A percentile compares a stretch with the other conserved stretches of the same genome.
Evolutionary conservation across 2,888 invertebrate genomes (phyloP).

Genomic region (Prosapia bicincta): DNA sequence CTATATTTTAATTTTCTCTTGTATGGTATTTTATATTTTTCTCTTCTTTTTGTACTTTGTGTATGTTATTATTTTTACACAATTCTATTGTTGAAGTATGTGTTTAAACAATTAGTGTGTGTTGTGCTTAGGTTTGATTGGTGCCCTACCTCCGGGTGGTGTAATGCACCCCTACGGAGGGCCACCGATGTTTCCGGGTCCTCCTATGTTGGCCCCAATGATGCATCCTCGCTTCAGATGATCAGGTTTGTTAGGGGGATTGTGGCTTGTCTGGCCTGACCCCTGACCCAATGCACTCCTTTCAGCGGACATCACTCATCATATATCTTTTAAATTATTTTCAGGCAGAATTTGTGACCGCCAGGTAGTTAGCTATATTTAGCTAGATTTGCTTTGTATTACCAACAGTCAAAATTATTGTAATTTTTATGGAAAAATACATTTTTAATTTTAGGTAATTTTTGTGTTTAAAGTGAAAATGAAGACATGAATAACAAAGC

Average conservation of each 20-base stretch:
- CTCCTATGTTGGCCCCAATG: constrained; percentile 56
- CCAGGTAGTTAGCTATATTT: too few relatives aligned
- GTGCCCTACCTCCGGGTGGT: constrained; percentile 36
- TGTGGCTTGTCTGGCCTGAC: constrained; percentile 54
- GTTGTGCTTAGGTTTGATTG: constrained; percentile 37
- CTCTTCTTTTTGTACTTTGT: constrained; percentile 1
- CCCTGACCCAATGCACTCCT: constrained; percentile 3
- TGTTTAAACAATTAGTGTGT: neutral
- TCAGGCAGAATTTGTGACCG: neutral
- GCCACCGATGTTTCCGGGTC: constrained; percentile 48
- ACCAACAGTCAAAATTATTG: neutral
- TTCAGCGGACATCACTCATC: neutral
- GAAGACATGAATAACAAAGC: neutral
- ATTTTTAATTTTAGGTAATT: neutral
- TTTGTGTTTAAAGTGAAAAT: neutral
- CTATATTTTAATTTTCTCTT: neutral
- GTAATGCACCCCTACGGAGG: constrained; percentile 39
- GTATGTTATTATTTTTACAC: neutral
- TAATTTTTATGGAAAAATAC: neutral
- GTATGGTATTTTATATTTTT: neutral
- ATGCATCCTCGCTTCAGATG: constrained; percentile 89
- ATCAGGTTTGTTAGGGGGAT: constrained; percentile 59
- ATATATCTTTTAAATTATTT: neutral
- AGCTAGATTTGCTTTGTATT: neutral
- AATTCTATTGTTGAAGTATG: constrained; percentile 16